phyloP scores from a whole-genome alignment of 1,140 invertebrate species.

The Drosophila equinoxialis region DNA sequence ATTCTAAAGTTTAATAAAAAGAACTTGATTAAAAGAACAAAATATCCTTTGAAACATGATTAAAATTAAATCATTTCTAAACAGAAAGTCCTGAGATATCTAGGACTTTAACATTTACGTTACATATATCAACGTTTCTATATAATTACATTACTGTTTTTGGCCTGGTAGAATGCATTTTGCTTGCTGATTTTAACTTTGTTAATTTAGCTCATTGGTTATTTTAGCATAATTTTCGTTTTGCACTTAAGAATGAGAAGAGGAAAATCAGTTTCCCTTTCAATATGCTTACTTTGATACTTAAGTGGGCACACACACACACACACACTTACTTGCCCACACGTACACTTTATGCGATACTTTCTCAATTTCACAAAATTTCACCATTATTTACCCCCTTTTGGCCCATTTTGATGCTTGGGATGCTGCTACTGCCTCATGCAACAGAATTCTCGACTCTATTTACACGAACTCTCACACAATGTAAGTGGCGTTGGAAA shows the following conservation, averaged over 20 bases:
- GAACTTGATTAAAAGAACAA: no score
- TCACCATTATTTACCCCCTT: slow-evolving; percentile 44
- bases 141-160: no score
- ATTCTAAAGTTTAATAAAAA: no score
- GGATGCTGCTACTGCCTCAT: slow-evolving; percentile 15
- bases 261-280: slow-evolving; percentile 9
- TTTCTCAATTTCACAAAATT: slow-evolving; percentile 66
- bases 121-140: no score
- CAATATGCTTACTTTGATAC: slow-evolving; percentile 11
- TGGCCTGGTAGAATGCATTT: not conserved
- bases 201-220: not conserved
- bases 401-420: not conserved
- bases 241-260: slow-evolving; percentile 5
- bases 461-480: slow-evolving; percentile 37
- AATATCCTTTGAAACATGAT: no score
- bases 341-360: slow-evolving; percentile 51
- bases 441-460: slow-evolving; percentile 27
- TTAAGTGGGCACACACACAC: slow-evolving; percentile 1
- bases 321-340: not conserved
- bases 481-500: slow-evolving; percentile 65
- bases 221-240: slow-evolving; percentile 11
- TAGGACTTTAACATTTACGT: no score
- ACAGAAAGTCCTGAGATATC: no score
- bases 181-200: not conserved
- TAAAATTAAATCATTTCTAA: no score